Conservation (phyloP, 2,797 vertebrate species). For the Mus minutoides region DNA sequence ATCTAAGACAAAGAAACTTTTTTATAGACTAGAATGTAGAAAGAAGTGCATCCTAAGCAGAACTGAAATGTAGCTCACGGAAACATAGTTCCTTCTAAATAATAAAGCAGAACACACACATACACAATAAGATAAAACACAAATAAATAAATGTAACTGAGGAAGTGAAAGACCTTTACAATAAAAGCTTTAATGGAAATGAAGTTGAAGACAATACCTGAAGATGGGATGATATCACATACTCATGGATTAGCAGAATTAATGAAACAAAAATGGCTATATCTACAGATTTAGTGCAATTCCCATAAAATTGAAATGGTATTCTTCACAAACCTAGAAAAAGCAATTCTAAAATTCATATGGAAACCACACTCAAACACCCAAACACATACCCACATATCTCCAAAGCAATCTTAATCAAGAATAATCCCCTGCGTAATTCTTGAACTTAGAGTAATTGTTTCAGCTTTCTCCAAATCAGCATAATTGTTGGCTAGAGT, state of each 20-base stretch:
- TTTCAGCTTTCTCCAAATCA: neutral
- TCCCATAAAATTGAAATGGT: neutral
- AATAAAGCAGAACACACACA: slow-evolving; percentile 40
- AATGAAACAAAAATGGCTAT: neutral
- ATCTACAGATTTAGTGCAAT: neutral
- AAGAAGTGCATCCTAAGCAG: slow-evolving; percentile 56
- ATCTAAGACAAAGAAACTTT: slow-evolving; percentile 45
- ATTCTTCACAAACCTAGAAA: neutral
- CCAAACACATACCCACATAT: neutral
- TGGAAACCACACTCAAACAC: neutral
- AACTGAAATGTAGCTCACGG: slow-evolving; percentile 16
- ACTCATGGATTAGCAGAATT: neutral
- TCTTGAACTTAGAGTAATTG: neutral
- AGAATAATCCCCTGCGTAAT: neutral
- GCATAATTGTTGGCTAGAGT: neutral
- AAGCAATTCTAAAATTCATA: neutral
- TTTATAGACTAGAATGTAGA: slow-evolving; percentile 30
- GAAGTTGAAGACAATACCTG: neutral
- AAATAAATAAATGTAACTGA: neutral
- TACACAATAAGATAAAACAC: neutral
- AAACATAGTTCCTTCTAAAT: slow-evolving; percentile 36
- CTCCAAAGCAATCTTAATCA: neutral
- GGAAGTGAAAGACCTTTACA: neutral
- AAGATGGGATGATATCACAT: neutral
- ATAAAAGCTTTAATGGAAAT: neutral